Base-by-base conservation (phyloP, 2,113 vertebrate species). In the Paracyprichromis sp. region DNA sequence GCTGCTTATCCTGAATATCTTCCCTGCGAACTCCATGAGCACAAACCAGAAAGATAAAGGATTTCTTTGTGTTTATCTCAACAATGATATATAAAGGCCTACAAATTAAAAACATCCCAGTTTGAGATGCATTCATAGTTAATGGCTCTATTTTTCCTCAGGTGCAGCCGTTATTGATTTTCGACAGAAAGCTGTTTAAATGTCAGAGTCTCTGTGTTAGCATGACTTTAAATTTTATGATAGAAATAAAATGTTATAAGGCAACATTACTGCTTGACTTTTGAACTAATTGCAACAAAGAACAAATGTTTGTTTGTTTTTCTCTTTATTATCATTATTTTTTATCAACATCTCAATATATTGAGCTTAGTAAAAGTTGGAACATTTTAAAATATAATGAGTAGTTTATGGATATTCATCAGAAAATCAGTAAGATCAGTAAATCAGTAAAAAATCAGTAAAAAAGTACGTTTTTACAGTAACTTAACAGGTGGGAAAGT, bases 1-100 rank as follows among this genome's bases (percentile, higher is more conserved):
- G 88, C 84, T 83, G 83, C 84, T 94, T 89, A 83, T 92, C 90
- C 66, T 36, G 79, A 90, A 90, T 84, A 85, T 92, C 84, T 92
- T 81, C 81, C 66, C 31, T 84, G 66, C 47, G 56, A 86, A 59
- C 83, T 82, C 73, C 76, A 78, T 50, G 83, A 86, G 83, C 79
- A 90, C 36, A 69, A 89, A 50, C 88, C 89, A 84, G 84, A 87
- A n/a, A 43, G 17, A 83, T 79, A 83, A 82, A 82, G 9, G 7
- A 82, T 79, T 80, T 84, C 52, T 29, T 85, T 53, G n/a, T 29
- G 12, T 53, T 36, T 90, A 83, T 57, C n/a, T 66, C 45, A 73
- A 36, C 19, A 8, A 16, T 34, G 69, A 40, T 43, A 50, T 21
- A 29, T 14, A 85, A 86, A 89, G 63, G 24, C 10, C 19, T 17